A percentile compares a stretch with the other conserved stretches of the same genome.
Evolutionary conservation across 2,113 vertebrate species (phyloP).

Genomic region (Meles meles): DNA sequence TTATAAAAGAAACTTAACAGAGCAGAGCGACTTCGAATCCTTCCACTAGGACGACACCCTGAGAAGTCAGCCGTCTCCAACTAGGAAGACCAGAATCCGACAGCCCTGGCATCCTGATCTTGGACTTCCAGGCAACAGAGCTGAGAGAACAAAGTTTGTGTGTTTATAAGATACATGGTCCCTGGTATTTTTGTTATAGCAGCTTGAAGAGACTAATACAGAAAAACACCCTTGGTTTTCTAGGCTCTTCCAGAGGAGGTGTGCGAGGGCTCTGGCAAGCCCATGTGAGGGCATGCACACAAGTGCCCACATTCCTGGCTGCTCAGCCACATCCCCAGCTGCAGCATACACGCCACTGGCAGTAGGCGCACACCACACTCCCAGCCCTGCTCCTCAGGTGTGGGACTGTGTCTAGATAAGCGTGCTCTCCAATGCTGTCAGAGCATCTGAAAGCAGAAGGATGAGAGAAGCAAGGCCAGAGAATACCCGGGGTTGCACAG

Average conservation of each 20-base stretch:
- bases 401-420: no score
- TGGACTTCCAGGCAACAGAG: neutral
- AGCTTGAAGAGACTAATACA: neutral
- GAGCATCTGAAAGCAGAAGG: neutral
- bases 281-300: neutral
- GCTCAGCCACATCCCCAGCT: neutral
- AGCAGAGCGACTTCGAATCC: neutral
- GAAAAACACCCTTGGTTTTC: neutral
- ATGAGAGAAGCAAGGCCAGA: neutral
- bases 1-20: neutral
- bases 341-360: neutral
- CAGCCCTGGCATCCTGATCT: neutral
- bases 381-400: neutral
- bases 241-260: neutral
- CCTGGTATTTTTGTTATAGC: neutral
- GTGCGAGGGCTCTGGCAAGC: neutral
- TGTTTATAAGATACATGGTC: neutral
- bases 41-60: neutral
- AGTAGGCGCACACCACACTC: neutral
- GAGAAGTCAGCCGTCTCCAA: neutral
- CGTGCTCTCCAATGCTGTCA: neutral
- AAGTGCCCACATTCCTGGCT: neutral
- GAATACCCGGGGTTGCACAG: neutral
- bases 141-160: neutral
- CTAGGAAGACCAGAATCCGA: neutral